Evolutionary conservation across 2,113 vertebrate species (phyloP).

Genomic region (Gobiocypris rarus): DNA sequence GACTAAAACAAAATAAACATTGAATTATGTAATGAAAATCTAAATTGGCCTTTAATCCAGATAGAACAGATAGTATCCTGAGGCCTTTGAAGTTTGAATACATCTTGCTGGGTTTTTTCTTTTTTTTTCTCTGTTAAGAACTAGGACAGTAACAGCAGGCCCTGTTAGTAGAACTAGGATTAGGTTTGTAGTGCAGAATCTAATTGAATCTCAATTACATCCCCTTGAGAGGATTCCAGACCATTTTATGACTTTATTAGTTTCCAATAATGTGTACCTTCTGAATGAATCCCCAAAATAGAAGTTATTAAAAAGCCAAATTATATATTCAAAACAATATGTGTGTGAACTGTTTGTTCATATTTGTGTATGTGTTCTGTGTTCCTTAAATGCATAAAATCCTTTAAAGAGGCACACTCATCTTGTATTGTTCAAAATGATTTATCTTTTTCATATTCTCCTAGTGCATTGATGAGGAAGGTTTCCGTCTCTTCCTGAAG

Average conservation of each 20-base stretch:
- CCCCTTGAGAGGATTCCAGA: conserved; percentile 27
- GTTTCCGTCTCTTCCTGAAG: conserved; percentile 85
- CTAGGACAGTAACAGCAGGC: conserved; percentile 23
- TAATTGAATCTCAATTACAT: not conserved
- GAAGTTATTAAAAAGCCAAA: conserved; percentile 6
- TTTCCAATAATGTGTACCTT: conserved; percentile 6
- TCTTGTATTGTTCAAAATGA: not conserved
- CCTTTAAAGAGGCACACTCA: not conserved
- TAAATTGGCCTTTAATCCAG: not conserved
- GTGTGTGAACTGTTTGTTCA: not conserved
- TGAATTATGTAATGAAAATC: not conserved
- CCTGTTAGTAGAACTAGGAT: conserved; percentile 38
- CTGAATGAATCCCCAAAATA: not conserved
- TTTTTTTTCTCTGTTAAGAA: conserved; percentile 9
- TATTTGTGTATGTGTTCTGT: not conserved
- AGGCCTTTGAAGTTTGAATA: conserved; percentile 50
- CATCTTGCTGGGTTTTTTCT: not conserved
- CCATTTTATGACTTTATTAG: conserved; percentile 4
- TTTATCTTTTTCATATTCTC: conserved; percentile 12
- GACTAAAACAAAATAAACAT: not conserved
- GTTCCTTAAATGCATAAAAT: not conserved
- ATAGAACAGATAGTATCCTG: conserved; percentile 40
- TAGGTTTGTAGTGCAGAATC: conserved; percentile 55
- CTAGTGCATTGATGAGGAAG: conserved; percentile 80
- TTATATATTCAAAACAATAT: not conserved